Conservation (phyloP, 2,113 vertebrate genomes). For the Alexandromys fortis region DNA sequence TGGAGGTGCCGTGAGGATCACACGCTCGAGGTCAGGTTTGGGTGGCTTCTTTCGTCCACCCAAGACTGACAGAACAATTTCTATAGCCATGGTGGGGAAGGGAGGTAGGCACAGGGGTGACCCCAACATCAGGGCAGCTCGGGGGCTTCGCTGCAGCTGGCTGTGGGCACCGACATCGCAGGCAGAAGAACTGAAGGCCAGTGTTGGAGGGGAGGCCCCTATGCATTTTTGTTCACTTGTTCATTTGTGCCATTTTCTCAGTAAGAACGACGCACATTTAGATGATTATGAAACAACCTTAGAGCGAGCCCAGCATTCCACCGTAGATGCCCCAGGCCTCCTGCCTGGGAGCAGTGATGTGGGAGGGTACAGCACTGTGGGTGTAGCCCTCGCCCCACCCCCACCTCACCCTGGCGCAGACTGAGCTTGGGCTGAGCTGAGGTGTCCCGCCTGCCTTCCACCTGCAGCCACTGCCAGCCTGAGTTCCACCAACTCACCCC, state of each 20-base stretch:
- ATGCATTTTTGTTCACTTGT: background rate
- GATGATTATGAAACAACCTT: background rate
- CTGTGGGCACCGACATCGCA: background rate
- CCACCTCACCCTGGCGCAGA: too few species aligned
- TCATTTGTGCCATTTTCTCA: background rate
- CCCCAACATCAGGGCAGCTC: background rate
- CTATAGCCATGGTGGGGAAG: background rate
- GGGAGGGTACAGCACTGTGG: background rate
- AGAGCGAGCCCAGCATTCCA: background rate
- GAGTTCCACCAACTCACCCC: background rate
- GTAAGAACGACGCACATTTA: background rate
- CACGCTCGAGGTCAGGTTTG: background rate
- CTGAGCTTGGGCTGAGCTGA: too few species aligned
- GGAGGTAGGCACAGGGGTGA: background rate
- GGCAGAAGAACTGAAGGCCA: background rate
- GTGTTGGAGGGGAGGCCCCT: background rate
- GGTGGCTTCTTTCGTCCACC: background rate
- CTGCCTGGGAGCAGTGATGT: background rate
- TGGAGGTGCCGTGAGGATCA: too few species aligned
- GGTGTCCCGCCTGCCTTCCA: background rate
- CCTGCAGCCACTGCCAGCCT: background rate
- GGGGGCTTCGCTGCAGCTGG: too few species aligned
- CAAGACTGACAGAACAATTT: background rate
- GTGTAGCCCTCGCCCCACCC: too few species aligned
- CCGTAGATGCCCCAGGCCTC: background rate